Evolutionary conservation across 2,888 invertebrate species (phyloP), one percentile per base, ranked within the genome.

Genomic region (Eupithecia exiguata): DNA sequence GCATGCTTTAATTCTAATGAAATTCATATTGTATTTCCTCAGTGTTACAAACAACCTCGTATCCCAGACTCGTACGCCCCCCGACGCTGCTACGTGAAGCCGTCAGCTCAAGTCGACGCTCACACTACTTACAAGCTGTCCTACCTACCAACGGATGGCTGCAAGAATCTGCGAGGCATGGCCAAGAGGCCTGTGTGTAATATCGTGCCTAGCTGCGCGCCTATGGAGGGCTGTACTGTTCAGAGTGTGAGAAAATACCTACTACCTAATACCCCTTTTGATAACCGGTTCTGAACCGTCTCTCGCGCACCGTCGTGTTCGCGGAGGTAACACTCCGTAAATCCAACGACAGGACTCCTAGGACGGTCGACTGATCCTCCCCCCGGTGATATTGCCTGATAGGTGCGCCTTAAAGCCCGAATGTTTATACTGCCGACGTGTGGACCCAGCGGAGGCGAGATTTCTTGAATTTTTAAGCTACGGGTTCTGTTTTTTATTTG

Each of bases 111-210:
- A 0, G 93, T 96, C 82, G 96, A 96, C 75, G 89, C 86, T 0
- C 94, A 95, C 78, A 96, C 96, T 25, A 95, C 96, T 0, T 96
- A 96, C 86, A 95, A 95, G 74, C 92, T 96, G 80, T 96, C 96
- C 0, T 96, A 95, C 82, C 87, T 96, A 30, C 96, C 95, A 0
- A 89, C 88, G 0, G 91, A 91, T 1, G 92, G 89, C 0, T 90
- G 92, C 78, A 81, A 83, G 79, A 91, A 92, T 74, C 86, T 95
- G 0, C 83, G 96, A 85, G 86, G 92, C 1, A 81, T 87, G 70
- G 76, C 86, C 6, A 81, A 87, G 71, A 92, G 87, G 70, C 94
- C 92, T 0, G 69, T 84, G 0, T 85, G 90, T 0, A 94, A 91
- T 72, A 79, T 94, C 1, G 90, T 94, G 53, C 89, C 92, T 0